Evolutionary conservation across 2,797 vertebrate species (phyloP).

Genomic region (Bucorvus abyssinicus): DNA sequence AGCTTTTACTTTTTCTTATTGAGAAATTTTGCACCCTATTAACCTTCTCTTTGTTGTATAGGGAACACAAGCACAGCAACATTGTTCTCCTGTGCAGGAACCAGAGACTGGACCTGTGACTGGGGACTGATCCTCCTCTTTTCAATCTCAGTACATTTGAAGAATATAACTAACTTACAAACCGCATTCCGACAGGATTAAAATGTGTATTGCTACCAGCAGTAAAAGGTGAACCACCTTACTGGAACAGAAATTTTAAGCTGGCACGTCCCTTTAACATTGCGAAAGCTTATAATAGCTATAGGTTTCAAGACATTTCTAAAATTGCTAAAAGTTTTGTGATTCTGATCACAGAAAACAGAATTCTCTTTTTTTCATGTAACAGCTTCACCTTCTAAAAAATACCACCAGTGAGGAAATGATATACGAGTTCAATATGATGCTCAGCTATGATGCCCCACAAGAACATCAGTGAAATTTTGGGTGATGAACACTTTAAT

Average conservation of each 20-base stretch:
- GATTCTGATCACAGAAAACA: background rate
- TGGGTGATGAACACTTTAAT: constrained; percentile 18
- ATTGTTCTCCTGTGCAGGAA: background rate
- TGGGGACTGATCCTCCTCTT: background rate
- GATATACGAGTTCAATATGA: constrained; percentile 16
- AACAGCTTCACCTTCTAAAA: constrained; percentile 10
- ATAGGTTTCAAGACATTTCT: background rate
- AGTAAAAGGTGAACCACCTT: background rate
- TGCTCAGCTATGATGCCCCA: background rate
- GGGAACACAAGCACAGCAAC: background rate
- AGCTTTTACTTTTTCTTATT: constrained; percentile 14
- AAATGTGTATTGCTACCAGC: background rate
- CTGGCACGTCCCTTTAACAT: background rate
- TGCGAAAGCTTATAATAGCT: background rate
- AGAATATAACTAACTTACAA: background rate
- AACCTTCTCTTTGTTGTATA: constrained; percentile 8
- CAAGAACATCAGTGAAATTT: constrained; percentile 31
- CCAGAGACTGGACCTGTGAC: background rate
- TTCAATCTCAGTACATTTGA: background rate
- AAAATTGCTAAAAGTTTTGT: background rate
- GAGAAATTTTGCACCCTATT: constrained; percentile 51
- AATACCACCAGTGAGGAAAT: background rate
- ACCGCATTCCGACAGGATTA: background rate
- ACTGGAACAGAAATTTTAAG: background rate
- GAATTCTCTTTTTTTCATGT: background rate